Conservation (phyloP, 1,140 invertebrate species). For the Diuraphis noxia region DNA sequence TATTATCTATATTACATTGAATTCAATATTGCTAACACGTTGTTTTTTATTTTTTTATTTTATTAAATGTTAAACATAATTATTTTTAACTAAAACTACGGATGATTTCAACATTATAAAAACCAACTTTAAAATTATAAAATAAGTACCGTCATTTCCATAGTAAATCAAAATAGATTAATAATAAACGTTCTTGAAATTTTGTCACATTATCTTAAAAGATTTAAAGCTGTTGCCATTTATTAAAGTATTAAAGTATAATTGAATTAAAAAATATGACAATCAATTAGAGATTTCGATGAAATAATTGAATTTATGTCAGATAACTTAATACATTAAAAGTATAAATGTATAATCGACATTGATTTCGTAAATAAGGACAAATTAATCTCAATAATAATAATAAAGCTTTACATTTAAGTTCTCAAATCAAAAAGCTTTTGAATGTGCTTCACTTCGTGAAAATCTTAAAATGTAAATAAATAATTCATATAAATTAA, state of each 20-base stretch:
- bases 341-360: neutral
- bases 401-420: neutral
- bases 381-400: neutral
- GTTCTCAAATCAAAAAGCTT: neutral
- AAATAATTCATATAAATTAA: slow-evolving; percentile 1
- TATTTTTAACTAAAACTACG: neutral
- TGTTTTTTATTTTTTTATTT: neutral
- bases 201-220: neutral
- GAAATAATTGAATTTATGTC: neutral
- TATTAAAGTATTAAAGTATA: slow-evolving; percentile 1
- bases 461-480: neutral
- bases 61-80: neutral
- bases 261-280: neutral
- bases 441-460: neutral
- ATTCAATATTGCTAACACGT: too few species aligned
- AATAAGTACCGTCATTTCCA: neutral
- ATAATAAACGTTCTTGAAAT: neutral
- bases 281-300: neutral
- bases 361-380: neutral
- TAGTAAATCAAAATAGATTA: neutral
- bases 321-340: neutral
- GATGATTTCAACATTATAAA: too few species aligned
- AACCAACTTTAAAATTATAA: neutral
- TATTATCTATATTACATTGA: neutral
- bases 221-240: neutral